Percentiles rank a stretch among this genome's conserved stretches.
Evolutionary conservation across 2,888 invertebrate species (phyloP).

Genomic region (Torymus auratus): DNA sequence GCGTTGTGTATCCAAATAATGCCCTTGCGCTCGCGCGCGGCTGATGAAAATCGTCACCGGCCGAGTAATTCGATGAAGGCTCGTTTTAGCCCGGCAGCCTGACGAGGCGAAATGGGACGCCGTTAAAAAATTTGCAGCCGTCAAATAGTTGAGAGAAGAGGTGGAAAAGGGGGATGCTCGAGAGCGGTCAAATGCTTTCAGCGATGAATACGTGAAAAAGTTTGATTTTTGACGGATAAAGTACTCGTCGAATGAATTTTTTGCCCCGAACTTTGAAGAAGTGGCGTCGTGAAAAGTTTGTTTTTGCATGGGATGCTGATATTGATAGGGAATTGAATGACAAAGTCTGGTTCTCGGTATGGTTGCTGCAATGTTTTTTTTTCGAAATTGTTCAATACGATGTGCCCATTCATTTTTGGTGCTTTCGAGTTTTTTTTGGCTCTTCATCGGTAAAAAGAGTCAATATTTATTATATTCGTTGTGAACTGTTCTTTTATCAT

Average conservation of each 20-base stretch:
- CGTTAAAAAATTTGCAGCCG: constrained; percentile 11
- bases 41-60: constrained; percentile 8
- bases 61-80: constrained; percentile 37
- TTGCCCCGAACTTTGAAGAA: neutral
- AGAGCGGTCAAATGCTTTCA: neutral
- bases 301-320: too few relatives aligned
- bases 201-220: neutral
- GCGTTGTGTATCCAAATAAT: constrained; percentile 29
- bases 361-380: too few relatives aligned
- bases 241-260: constrained; percentile 23
- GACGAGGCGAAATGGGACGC: neutral
- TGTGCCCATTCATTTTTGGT: too few relatives aligned
- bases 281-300: too few relatives aligned
- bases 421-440: too few relatives aligned
- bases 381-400: too few relatives aligned
- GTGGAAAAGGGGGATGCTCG: too few relatives aligned
- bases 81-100: neutral
- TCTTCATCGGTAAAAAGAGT: too few relatives aligned
- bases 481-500: too few relatives aligned
- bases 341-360: too few relatives aligned
- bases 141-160: constrained; percentile 26
- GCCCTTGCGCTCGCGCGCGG: neutral
- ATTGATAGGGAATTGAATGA: too few relatives aligned
- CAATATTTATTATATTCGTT: too few relatives aligned
- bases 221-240: constrained; percentile 35